Base-by-base conservation (phyloP, 2,113 vertebrate species). In the Leucosticte australis region DNA sequence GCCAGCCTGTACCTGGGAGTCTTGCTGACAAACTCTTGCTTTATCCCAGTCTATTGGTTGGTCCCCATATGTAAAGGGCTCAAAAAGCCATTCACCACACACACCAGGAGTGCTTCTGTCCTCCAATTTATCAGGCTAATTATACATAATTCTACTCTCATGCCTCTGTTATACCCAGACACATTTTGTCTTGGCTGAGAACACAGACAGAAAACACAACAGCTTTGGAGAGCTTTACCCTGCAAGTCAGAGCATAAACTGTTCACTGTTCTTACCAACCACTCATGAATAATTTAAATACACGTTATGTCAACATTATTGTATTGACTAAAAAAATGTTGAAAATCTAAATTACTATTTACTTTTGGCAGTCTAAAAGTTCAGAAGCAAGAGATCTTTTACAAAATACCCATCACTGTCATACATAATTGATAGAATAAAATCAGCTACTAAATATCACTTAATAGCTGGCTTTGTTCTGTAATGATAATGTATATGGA, bases 281-380 rank as follows among this genome's bases (percentile, higher is more conserved):
- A 50, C 17, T 67, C 60, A 59, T 46, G 50, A 88, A 92, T 86
- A 70, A 90, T 86, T 91, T 76, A 96, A 95, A 90, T 41, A 33
- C 31, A 47, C 2, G 7, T 83, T 80, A 42, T 63, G 64, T 74
- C 78, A 88, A 71, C n/a, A 33, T n/a, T n/a, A 50, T 86, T 44
- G 65, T 37, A 67, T 52, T 63, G 46, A 85, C 62, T 67, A 59
- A 90, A 91, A 73, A 86, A 46, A 37, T 7, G 24, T 60, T 92
- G 19, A 53, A 53, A 93, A 80, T 37, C 69, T 89, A 75, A 92
- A 87, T 84, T 70, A 83, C 30, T 92, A 75, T 90, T 95, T 96
- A 88, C 78, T 77, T 87, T 53, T 67, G 85, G 41, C 44, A 81
- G 33, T 56, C 86, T 41, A 63, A 57, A 91, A 70, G 28, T 90